Base-by-base conservation (phyloP, 2,113 vertebrate species). In the Athene noctua region DNA sequence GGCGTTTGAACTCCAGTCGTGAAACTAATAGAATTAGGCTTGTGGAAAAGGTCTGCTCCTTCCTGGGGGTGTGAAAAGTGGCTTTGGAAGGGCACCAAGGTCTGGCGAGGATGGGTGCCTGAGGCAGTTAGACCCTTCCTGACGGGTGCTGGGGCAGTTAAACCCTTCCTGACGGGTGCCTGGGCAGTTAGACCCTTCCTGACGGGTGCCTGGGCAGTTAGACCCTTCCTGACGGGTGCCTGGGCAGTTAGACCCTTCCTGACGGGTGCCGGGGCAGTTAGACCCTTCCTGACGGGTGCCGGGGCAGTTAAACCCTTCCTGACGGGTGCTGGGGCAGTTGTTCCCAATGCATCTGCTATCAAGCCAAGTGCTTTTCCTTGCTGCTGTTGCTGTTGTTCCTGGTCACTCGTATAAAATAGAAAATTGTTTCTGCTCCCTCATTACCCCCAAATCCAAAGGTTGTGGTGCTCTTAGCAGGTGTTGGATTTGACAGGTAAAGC, bases 381-480 rank as follows among this genome's bases (percentile, higher is more conserved):
- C 21, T 29, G n/a, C 55, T 7, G 3, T 4, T 44, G n/a, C 44
- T 73, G 36, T 15, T 62, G 16, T 57, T 55, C 59, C 74, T 40
- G 34, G 46, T 16, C 59, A 23, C 3, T 0, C 0, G 2, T 8
- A 11, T 22, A 7, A 30, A 15, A 20, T 3, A 5, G 12, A 34
- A 20, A 30, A 47, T 16, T 40, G 15, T 22, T 85, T 67, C 46
- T 84, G 13, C 6, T 22, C 52, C 25, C 11, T 11, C 1, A 7
- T 42, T 34, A 13, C 6, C 10, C 2, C 13, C 22, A 20, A 26
- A 26, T 3, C 1, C 1, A 5, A 30, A 36, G 63, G 8, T 3
- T 32, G 26, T 38, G 75, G 2, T 68, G 84, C 17, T 18, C 11
- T 51, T 9, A 2, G 0, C 0, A 17, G 26, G 32, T 13, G 34